phyloP scores from a whole-genome alignment of 2,888 invertebrate species.

The Orthonevra nobilis region DNA sequence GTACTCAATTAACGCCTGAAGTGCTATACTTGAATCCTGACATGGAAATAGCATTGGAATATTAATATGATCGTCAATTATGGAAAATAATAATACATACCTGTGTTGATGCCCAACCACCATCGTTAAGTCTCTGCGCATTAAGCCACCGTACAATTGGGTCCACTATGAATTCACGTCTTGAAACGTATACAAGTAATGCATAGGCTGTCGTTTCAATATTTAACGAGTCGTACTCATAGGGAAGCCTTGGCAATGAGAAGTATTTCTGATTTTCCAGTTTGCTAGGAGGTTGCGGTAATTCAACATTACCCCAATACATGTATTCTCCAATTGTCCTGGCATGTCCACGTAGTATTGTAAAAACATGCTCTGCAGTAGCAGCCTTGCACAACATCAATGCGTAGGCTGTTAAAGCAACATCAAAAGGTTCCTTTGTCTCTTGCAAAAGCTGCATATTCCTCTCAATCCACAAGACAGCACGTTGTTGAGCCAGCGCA shows the following conservation, averaged over 20 bases:
- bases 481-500: conserved; percentile 87
- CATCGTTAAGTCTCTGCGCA: conserved; percentile 91
- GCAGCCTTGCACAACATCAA: conserved; percentile 91
- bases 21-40: conserved; percentile 92
- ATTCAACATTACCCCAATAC: conserved; percentile 91
- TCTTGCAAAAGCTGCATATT: conserved; percentile 88
- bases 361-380: conserved; percentile 91
- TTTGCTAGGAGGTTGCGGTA: conserved; percentile 91
- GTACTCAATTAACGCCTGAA: conserved; percentile 94
- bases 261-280: conserved; percentile 95
- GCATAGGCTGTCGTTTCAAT: conserved; percentile 97
- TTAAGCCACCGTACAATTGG: conserved; percentile 95
- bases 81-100: conserved; percentile 34
- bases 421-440: conserved; percentile 89
- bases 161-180: conserved; percentile 90
- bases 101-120: conserved; percentile 94
- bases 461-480: conserved; percentile 89
- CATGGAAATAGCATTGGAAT: conserved; percentile 76
- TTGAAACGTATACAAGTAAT: conserved; percentile 91
- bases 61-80: neutral
- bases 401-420: conserved; percentile 94
- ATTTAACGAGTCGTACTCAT: conserved; percentile 93
- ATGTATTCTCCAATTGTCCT: conserved; percentile 88
- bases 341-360: conserved; percentile 85
- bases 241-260: conserved; percentile 91